A percentile compares a stretch with the other conserved stretches of the same genome.
Evolutionary conservation across 2,888 invertebrate genomes (phyloP).

Genomic region (Galerucella calmariensis): DNA sequence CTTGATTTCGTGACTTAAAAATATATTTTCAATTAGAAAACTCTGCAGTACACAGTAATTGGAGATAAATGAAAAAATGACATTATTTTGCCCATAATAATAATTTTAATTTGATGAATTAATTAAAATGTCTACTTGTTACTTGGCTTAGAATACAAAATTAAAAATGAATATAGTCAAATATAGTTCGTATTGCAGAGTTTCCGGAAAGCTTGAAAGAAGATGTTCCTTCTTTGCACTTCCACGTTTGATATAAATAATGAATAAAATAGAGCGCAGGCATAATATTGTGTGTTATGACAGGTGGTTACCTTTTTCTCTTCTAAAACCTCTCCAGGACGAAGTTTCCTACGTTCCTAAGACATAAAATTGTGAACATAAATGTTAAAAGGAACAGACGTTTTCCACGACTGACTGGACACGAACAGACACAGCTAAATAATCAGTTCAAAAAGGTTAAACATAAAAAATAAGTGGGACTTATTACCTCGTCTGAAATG

Average conservation of each 20-base stretch:
- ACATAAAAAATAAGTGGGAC: conserved; percentile 19
- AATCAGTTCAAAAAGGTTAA: conserved; percentile 17
- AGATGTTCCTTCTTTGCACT: conserved; percentile 45
- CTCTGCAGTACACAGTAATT: conserved; percentile 26
- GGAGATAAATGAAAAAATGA: background rate
- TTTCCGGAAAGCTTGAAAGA: conserved; percentile 42
- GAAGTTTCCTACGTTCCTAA: conserved; percentile 91
- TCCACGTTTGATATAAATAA: conserved; percentile 55
- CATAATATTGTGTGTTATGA: conserved; percentile 49
- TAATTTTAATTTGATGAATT: no score
- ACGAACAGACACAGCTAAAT: conserved; percentile 43
- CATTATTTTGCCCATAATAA: background rate
- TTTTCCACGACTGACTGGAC: conserved; percentile 43
- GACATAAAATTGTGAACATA: conserved; percentile 51
- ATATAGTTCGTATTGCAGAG: conserved; percentile 34
- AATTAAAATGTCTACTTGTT: no score
- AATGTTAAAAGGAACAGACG: conserved; percentile 31
- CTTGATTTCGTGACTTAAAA: conserved; percentile 36
- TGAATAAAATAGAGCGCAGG: conserved; percentile 51
- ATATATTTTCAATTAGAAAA: conserved; percentile 24
- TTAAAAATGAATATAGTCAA: background rate
- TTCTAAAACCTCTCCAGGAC: conserved; percentile 93
- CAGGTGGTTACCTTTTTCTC: conserved; percentile 86
- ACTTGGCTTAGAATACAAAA: no score
- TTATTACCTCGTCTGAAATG: conserved; percentile 90